Percentiles rank a stretch among this genome's conserved stretches.
These are phyloP conservation scores for Microtus ochrogaster DNA, from an alignment of 2,113 vertebrate species.

Conservation along the genomic window DNA sequence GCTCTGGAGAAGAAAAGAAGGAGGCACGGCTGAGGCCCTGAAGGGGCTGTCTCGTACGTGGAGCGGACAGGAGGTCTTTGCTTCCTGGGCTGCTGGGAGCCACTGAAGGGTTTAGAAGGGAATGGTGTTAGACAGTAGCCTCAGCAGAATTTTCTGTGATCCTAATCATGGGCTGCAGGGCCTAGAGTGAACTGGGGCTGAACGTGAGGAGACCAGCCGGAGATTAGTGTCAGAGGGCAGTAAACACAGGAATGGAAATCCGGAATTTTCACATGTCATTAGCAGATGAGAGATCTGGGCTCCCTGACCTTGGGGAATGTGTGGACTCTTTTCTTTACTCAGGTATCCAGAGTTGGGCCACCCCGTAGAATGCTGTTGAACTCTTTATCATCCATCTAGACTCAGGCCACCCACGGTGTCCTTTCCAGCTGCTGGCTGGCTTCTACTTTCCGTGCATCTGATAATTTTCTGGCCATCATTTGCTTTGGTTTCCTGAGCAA, in stretches of 20 bases:
- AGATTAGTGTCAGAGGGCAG: background rate
- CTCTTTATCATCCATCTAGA: background rate
- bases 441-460: background rate
- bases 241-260: slow-evolving; percentile 26
- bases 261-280: background rate
- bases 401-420: background rate
- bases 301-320: background rate
- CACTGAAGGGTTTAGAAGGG: background rate
- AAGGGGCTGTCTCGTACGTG: background rate
- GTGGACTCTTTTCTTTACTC: background rate
- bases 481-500: slow-evolving; percentile 28
- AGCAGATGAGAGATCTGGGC: background rate
- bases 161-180: background rate
- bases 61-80: background rate
- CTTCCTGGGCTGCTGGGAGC: background rate
- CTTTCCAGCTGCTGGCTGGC: background rate
- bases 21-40: rapidly evolving
- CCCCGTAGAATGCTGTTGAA: background rate
- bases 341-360: background rate
- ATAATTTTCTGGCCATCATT: background rate
- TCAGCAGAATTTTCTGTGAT: background rate
- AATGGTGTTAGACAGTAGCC: background rate
- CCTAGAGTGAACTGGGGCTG: background rate
- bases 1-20: background rate
- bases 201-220: background rate